Base-by-base conservation (phyloP, 2,113 vertebrate genomes). In the Tretioscincus oriximinensis region DNA sequence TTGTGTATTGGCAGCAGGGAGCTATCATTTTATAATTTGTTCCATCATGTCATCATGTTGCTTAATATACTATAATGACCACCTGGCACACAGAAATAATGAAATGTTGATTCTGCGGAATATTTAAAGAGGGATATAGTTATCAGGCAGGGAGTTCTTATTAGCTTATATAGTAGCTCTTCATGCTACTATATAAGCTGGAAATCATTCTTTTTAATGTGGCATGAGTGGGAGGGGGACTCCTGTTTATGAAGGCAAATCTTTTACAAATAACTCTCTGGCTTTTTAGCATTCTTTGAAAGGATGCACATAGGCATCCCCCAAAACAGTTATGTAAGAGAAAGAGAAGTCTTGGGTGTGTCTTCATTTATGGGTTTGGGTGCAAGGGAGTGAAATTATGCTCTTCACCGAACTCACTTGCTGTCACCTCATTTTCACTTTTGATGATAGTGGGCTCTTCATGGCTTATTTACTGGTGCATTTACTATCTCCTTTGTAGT, bases 71-170 rank as follows among this genome's bases (percentile, higher is more conserved):
- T 26, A 77, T 88, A 90, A 91, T 67, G 76, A 85, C 83, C 85
- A 88, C 86, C 85, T 90, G 87, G 66, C 85, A 84, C 28, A 29
- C 3, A 84, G 74, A 86, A 88, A 86, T 85, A 92, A 91, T 85
- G 66, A 86, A 86, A 88, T 82, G 84, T 88, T 89, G 81, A 86
- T 78, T 89, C 80, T 88, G 51, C 14, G 21, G 58, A 88, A 91
- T 89, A 88, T 89, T 85, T 90, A 78, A 90, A 84, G 49, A 70
- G 26, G 64, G 14, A 73, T 87, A 79, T 75, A 83, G 61, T 85
- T 90, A 72, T 41, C 22, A 54, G 2, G 68, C 76, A 75, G 49
- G 72, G 80, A 84, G 22, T 16, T 85, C 66, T 87, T 85, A 72
- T 85, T 88, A 84, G 66, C 70, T 88, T 58, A 74, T 70, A 51